These are phyloP conservation scores for Pionites leucogaster DNA, from an alignment of 2,113 vertebrate species.

Conservation along the genomic window DNA sequence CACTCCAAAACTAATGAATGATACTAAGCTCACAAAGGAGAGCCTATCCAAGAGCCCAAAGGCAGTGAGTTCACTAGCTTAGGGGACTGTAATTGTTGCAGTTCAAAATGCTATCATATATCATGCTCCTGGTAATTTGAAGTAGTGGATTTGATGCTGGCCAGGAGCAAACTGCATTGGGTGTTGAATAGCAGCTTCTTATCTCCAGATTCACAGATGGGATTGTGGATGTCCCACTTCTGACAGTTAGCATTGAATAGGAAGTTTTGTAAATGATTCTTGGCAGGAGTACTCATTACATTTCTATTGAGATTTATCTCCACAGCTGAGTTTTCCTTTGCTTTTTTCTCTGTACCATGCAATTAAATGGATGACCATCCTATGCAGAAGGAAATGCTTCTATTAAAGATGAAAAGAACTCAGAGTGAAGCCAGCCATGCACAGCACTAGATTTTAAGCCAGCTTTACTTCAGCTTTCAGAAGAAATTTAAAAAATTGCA, in stretches of 20 bases:
- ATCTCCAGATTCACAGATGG: constrained; percentile 49
- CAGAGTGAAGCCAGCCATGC: neutral
- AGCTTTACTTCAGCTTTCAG: neutral
- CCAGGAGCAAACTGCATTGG: constrained; percentile 1
- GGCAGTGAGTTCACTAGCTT: neutral
- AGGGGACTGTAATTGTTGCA: neutral
- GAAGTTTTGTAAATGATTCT: constrained; percentile 53
- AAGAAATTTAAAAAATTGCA: neutral
- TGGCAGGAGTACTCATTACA: constrained; percentile 40
- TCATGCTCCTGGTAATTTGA: neutral
- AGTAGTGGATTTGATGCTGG: neutral
- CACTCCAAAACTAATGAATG: neutral
- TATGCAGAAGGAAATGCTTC: constrained; percentile 45
- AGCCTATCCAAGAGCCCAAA: neutral
- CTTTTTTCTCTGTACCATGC: constrained; percentile 3
- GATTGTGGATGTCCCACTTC: constrained; percentile 9
- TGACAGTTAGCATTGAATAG: constrained; percentile 32
- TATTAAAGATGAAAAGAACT: constrained; percentile 36
- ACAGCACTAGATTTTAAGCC: neutral
- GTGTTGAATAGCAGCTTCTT: constrained; percentile 31
- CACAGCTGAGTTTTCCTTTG: constrained; percentile 41
- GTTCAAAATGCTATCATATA: neutral
- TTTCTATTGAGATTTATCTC: constrained; percentile 49
- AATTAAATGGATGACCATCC: constrained; percentile 52
- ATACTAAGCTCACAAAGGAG: neutral